Evolutionary conservation across 2,113 vertebrate species (phyloP), one percentile per base, ranked within the genome.

Genomic region (Platichthys stellatus): DNA sequence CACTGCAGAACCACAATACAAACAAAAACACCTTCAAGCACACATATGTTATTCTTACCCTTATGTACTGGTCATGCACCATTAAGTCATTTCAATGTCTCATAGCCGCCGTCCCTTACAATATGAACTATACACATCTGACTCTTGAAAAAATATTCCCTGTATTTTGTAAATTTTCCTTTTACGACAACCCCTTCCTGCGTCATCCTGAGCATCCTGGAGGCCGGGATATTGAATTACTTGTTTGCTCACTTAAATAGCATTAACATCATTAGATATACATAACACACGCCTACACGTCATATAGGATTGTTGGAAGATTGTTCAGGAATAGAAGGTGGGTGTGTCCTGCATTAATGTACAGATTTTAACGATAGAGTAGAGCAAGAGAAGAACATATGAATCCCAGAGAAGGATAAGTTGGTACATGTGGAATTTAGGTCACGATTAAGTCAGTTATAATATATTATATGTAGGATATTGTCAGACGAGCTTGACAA

Each of bases 221-320:
- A 17, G 14, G 45, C 45, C 17, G 24, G 7, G 14, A 56, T 77
- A 78, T 78, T 72, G 63, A 75, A 73, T 79, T 68, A 65, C 21
- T 14, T 67, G 12, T 69, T 40, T 53, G 21, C 64, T 26, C 35
- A 67, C 58, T 67, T 61, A 53, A 64, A 76, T 61, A 53, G 65
- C 11, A 18, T 51, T 20, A 20, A 53, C 11, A 13, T 43, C 10
- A 13, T 53, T 8, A 53, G 7, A n/a, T n/a, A 18, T 53, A n/a
- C 18, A 49, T 49, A n/a, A 53, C 18, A n/a, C 49, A 74, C 69
- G 56, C 61, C 31, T 1, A 43, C 10, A 43, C 3, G 40, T 43
- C 3, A 80, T 69, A 74, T 26, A 12, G 45, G 15, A 31, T 43
- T 75, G 53, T 77, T 35, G 13, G 49, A 40, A 64, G 5, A n/a